phyloP scores from a whole-genome alignment of 2,888 invertebrate species.

The Phyllotreta cruciferae region DNA sequence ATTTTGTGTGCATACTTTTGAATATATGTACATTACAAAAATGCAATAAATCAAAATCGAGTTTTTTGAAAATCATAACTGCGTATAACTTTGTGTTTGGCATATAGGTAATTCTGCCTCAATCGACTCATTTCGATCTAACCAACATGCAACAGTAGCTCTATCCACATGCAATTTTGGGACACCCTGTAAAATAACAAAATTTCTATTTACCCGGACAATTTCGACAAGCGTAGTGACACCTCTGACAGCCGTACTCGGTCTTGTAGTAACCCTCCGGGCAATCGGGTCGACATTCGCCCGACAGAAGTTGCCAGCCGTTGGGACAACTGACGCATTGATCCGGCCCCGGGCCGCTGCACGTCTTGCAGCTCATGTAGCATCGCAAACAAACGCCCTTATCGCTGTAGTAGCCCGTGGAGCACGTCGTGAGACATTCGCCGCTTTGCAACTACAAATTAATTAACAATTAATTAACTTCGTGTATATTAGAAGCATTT shows the following conservation, averaged over 20 bases:
- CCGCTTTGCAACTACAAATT: slow-evolving; percentile 75
- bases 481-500: slow-evolving; percentile 3
- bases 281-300: slow-evolving; percentile 85
- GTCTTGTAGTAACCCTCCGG: slow-evolving; percentile 87
- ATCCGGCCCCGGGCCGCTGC: slow-evolving; percentile 82
- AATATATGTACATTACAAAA: no score
- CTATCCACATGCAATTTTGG: no score
- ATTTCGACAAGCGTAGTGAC: slow-evolving; percentile 87
- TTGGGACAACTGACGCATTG: slow-evolving; percentile 85
- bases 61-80: no score
- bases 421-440: slow-evolving; percentile 81
- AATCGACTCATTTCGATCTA: no score
- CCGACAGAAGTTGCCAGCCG: slow-evolving; percentile 82
- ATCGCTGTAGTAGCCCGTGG: slow-evolving; percentile 85
- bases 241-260: slow-evolving; percentile 83
- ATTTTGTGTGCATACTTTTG: no score
- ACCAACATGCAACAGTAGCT: no score
- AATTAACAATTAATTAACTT: slow-evolving; percentile 13
- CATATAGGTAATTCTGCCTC: no score
- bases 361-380: slow-evolving; percentile 83
- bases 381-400: slow-evolving; percentile 83
- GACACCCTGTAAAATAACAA: slow-evolving; percentile 1
- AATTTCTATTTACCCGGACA: slow-evolving; percentile 71
- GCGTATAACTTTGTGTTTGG: no score
- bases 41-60: no score